Conservation (phyloP, 2,888 invertebrate genomes). For the Patella ulyssiponensis region DNA sequence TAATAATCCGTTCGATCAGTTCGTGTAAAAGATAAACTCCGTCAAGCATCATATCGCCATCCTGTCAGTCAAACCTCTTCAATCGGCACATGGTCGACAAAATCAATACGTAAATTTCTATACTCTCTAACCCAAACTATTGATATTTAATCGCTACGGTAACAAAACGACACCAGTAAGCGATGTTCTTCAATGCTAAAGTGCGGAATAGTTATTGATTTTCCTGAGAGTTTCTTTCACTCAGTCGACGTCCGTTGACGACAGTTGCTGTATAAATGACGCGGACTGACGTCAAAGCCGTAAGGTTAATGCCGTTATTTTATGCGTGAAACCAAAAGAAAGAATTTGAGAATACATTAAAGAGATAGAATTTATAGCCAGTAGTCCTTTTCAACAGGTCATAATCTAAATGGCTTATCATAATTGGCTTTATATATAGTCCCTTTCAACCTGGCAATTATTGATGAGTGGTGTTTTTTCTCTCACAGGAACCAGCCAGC, state of each 20-base stretch:
- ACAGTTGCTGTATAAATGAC: not conserved
- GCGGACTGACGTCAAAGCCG: not conserved
- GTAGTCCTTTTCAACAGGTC: constrained; percentile 4
- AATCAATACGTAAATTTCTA: not conserved
- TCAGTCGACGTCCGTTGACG: not conserved
- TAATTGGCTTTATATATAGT: too few relatives aligned
- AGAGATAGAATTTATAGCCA: constrained; percentile 10
- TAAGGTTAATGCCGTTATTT: not conserved
- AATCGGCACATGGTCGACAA: not conserved
- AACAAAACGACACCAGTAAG: constrained; percentile 5
- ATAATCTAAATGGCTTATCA: not conserved
- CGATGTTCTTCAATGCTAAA: not conserved
- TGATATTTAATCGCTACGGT: constrained; percentile 8
- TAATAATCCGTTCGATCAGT: too few relatives aligned
- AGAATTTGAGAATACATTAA: constrained; percentile 13
- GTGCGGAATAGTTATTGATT: not conserved
- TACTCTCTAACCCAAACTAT: constrained; percentile 7
- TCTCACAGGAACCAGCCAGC: not conserved
- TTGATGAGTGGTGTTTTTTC: too few relatives aligned
- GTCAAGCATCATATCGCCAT: too few relatives aligned
- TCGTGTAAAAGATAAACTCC: too few relatives aligned
- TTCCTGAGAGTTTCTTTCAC: not conserved
- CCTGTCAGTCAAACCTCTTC: too few relatives aligned
- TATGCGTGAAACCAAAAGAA: constrained; percentile 10
- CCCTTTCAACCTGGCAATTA: too few relatives aligned